Percentiles rank a stretch among this genome's conserved stretches.
phyloP scores from a whole-genome alignment of 2,797 vertebrate genomes.

The Hypotaenidia philippensis region DNA sequence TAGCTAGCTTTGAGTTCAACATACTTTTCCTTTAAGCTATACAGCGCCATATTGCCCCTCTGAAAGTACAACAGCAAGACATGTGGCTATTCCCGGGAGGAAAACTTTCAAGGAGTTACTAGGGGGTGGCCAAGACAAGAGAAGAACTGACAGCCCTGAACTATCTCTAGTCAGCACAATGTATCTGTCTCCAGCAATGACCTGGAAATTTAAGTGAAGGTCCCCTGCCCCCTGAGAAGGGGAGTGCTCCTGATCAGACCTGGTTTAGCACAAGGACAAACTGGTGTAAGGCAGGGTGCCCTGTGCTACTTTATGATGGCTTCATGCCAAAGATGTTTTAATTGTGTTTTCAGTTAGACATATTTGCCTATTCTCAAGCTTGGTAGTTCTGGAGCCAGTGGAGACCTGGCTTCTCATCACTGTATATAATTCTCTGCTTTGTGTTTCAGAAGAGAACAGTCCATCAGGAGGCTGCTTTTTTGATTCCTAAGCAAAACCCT shows the following conservation, averaged over 20 bases:
- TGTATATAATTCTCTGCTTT: background rate
- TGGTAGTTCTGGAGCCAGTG: rapidly evolving
- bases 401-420: background rate
- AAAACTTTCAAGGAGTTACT: background rate
- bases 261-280: background rate
- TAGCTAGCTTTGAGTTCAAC: background rate
- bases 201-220: background rate
- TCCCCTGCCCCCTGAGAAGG: background rate
- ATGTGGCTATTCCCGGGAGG: background rate
- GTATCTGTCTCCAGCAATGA: background rate
- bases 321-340: background rate
- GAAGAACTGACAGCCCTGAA: background rate
- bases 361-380: background rate
- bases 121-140: background rate
- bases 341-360: background rate
- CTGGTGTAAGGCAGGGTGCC: background rate
- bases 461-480: background rate
- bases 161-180: background rate
- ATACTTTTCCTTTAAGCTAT: background rate
- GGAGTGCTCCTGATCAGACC: background rate
- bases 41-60: background rate
- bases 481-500: background rate
- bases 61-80: background rate
- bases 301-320: background rate
- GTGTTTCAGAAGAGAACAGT: background rate